Conservation (phyloP, 1,140 invertebrate genomes). For the Battus philenor region DNA sequence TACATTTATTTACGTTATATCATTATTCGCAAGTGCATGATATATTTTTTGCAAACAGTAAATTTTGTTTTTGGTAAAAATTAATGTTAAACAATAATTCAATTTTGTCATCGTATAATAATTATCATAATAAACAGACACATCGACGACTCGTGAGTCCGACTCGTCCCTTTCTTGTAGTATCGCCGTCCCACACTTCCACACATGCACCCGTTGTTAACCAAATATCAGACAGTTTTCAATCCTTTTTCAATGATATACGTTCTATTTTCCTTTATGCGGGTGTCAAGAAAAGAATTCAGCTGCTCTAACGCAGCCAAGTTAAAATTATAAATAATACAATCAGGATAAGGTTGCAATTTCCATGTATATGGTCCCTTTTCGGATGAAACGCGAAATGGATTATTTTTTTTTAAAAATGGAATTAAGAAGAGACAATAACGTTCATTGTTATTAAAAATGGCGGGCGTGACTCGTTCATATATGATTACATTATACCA, state of each 20-base stretch:
- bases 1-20: background rate
- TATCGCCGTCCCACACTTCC: slow-evolving; percentile 32
- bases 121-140: slow-evolving; percentile 61
- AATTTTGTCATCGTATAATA: slow-evolving; percentile 56
- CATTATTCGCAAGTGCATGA: background rate
- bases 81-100: slow-evolving; percentile 33
- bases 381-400: slow-evolving; percentile 69
- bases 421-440: slow-evolving; percentile 74
- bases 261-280: slow-evolving; percentile 40
- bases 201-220: slow-evolving; percentile 51
- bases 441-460: slow-evolving; percentile 72
- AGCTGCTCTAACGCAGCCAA: slow-evolving; percentile 34
- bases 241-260: slow-evolving; percentile 35
- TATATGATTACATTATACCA: slow-evolving; percentile 63
- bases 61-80: slow-evolving; percentile 18
- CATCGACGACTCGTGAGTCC: slow-evolving; percentile 50
- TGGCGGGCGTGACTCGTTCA: slow-evolving; percentile 54
- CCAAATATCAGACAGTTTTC: slow-evolving; percentile 51
- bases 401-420: slow-evolving; percentile 75
- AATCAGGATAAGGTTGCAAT: slow-evolving; percentile 24
- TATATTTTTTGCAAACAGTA: background rate
- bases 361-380: slow-evolving; percentile 28
- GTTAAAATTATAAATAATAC: slow-evolving; percentile 26
- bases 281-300: slow-evolving; percentile 37
- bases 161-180: slow-evolving; percentile 33